phyloP scores from a whole-genome alignment of 1,140 invertebrate species.

The Araneus ventricosus region DNA sequence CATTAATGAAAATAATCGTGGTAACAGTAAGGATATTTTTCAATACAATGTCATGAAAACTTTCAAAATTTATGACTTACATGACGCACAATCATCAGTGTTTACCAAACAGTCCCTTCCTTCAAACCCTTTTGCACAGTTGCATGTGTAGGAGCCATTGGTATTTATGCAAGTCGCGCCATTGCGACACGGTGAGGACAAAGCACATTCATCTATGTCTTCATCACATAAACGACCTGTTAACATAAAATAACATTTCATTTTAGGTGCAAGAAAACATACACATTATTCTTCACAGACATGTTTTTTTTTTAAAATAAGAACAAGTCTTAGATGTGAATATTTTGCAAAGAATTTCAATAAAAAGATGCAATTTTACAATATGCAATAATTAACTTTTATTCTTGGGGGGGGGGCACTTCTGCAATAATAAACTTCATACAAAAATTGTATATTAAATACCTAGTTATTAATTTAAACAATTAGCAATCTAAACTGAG shows the following conservation, averaged over 20 bases:
- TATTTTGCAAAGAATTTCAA: background rate
- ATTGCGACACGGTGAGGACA: slow-evolving; percentile 86
- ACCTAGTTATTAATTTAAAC: no score
- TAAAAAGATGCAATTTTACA: no score
- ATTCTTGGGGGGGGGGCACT: no score
- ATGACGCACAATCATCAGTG: slow-evolving; percentile 79
- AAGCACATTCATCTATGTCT: slow-evolving; percentile 80
- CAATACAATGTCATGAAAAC: background rate
- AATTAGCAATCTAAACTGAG: no score
- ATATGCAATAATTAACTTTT: no score
- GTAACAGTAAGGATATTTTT: no score
- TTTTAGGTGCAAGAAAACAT: background rate
- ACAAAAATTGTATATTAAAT: no score
- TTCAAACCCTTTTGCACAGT: slow-evolving; percentile 75
- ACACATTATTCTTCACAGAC: background rate
- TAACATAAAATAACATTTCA: slow-evolving; percentile 2
- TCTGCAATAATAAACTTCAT: no score
- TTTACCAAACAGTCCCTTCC: slow-evolving; percentile 90
- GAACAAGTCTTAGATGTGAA: background rate
- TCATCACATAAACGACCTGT: slow-evolving; percentile 83
- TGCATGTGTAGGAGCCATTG: slow-evolving; percentile 72
- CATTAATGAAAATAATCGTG: no score
- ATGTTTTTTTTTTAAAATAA: background rate
- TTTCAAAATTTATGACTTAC: slow-evolving; percentile 65
- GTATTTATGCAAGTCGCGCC: slow-evolving; percentile 84